A percentile compares a stretch with the other conserved stretches of the same genome.
Conservation (phyloP, 2,113 vertebrate species). For the Cyprinodon brontotheroides region DNA sequence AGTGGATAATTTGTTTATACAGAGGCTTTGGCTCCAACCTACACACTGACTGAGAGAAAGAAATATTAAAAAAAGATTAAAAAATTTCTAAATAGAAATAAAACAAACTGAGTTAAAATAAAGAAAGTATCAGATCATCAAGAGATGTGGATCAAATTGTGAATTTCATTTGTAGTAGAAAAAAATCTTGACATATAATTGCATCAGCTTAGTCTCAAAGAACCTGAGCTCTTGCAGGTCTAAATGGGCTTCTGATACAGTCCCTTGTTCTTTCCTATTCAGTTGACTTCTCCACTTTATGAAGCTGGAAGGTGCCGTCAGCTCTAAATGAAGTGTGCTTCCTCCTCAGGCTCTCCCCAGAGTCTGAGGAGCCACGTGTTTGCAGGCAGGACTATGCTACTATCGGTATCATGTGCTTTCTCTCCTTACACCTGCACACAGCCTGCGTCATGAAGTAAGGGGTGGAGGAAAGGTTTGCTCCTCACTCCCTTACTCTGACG, state of each 20-base stretch:
- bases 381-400: slow-evolving; percentile 13
- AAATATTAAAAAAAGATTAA: background rate
- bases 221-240: slow-evolving; percentile 17
- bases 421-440: slow-evolving; percentile 46
- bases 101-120: slow-evolving; percentile 36
- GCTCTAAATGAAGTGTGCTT: slow-evolving; percentile 42
- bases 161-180: background rate
- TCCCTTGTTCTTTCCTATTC: slow-evolving; percentile 26
- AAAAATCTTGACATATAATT: background rate
- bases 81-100: background rate
- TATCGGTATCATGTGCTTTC: slow-evolving; percentile 18
- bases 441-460: slow-evolving; percentile 16
- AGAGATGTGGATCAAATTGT: background rate
- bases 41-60: too few species aligned
- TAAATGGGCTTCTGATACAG: slow-evolving; percentile 28
- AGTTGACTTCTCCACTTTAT: slow-evolving; percentile 11
- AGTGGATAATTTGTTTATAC: too few species aligned
- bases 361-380: slow-evolving; percentile 34
- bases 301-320: slow-evolving; percentile 26
- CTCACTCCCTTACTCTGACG: slow-evolving; percentile 64
- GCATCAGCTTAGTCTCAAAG: slow-evolving; percentile 11
- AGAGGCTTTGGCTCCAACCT: too few species aligned
- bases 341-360: slow-evolving; percentile 48
- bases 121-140: slow-evolving; percentile 11
- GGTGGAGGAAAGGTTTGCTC: slow-evolving; percentile 1